A percentile compares a stretch with the other conserved stretches of the same genome.
Conservation (phyloP, 2,797 vertebrate species). For the Schizopygopsis pylzovi region DNA sequence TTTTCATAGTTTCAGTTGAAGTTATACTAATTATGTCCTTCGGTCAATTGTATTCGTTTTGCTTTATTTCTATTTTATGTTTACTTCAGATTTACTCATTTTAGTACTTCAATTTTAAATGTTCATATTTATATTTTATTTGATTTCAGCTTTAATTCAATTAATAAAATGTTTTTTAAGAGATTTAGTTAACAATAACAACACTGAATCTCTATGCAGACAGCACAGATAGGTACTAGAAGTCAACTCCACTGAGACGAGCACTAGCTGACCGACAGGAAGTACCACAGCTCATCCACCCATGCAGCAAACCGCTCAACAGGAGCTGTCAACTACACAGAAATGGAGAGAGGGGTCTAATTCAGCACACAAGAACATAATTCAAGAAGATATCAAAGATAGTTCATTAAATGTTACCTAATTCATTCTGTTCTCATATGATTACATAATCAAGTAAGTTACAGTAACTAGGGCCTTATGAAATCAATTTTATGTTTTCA, state of each 20-base stretch:
- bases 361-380: background rate
- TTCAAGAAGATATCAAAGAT: background rate
- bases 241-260: background rate
- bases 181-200: background rate
- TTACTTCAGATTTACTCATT: background rate
- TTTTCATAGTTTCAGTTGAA: background rate
- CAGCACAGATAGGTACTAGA: background rate
- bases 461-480: conserved; percentile 33
- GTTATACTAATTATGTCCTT: background rate
- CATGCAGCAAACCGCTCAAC: conserved; percentile 23
- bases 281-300: conserved; percentile 41
- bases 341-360: background rate
- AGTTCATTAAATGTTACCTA: background rate
- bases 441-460: conserved; percentile 10
- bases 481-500: no score
- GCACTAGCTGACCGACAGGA: background rate
- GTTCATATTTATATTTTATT: background rate
- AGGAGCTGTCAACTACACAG: background rate
- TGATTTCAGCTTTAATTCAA: conserved; percentile 5
- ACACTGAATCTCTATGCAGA: background rate
- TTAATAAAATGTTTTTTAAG: background rate
- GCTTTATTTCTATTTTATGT: background rate
- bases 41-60: background rate
- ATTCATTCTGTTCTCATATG: background rate
- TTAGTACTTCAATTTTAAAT: background rate